phyloP scores from a whole-genome alignment of 2,113 vertebrate genomes.

The Eublepharis macularius region DNA sequence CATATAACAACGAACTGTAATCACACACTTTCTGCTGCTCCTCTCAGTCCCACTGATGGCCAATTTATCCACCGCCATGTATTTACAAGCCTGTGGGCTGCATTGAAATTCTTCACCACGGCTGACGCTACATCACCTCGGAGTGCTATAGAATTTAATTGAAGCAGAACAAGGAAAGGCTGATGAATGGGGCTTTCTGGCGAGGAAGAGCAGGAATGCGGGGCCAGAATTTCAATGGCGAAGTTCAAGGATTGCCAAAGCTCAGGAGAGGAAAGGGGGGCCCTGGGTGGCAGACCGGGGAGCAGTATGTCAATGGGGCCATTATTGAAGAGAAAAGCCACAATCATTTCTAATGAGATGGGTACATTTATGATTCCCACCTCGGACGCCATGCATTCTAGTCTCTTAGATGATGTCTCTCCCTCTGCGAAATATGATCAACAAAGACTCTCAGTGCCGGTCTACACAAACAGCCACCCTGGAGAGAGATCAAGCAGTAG shows the following conservation, averaged over 20 bases:
- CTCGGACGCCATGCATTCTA: not conserved
- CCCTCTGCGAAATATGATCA: not conserved
- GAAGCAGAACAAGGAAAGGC: constrained; percentile 61
- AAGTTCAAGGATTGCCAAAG: constrained; percentile 19
- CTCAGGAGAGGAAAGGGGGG: constrained; percentile 31
- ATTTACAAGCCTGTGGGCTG: constrained; percentile 65
- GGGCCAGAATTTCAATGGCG: constrained; percentile 64
- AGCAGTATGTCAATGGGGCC: not conserved
- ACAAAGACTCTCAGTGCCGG: no score
- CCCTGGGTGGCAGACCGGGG: not conserved
- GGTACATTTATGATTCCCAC: not conserved
- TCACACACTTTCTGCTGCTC: constrained; percentile 64
- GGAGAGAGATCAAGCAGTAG: not conserved
- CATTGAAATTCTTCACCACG: constrained; percentile 65
- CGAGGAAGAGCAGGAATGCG: constrained; percentile 4
- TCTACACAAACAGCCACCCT: not conserved
- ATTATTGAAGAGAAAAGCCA: not conserved
- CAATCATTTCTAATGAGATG: not conserved
- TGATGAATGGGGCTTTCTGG: constrained; percentile 67
- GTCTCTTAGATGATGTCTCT: rapidly evolving
- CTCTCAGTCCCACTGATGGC: constrained; percentile 67
- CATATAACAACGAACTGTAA: constrained; percentile 66
- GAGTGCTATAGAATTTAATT: constrained; percentile 68
- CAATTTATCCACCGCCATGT: constrained; percentile 72
- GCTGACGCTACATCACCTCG: constrained; percentile 51